Conservation (phyloP, 2,888 invertebrate genomes). For the Dione juno region DNA sequence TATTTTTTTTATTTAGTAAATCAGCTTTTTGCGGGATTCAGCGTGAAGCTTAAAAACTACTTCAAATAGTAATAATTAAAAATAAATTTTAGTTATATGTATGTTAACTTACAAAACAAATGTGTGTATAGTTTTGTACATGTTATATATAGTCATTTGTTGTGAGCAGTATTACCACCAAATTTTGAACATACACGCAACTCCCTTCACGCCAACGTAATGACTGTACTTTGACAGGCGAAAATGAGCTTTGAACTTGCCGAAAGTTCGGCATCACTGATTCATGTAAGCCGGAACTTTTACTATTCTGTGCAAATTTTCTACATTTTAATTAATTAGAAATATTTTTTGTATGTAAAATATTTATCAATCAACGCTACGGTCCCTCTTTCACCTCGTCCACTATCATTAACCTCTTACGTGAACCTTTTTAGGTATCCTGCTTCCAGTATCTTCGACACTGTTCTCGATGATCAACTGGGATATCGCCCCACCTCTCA, state of each 20-base stretch:
- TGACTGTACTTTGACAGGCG: conserved; percentile 45
- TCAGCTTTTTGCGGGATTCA: too few species aligned
- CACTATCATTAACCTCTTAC: too few species aligned
- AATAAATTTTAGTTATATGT: neutral
- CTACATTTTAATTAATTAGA: too few species aligned
- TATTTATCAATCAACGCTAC: too few species aligned
- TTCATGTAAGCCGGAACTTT: conserved; percentile 34
- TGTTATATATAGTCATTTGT: conserved; percentile 26
- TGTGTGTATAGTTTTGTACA: neutral
- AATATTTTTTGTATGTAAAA: neutral
- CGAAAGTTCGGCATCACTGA: conserved; percentile 35
- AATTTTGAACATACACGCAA: conserved; percentile 42
- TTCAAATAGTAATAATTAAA: too few species aligned
- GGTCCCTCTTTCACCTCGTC: too few species aligned
- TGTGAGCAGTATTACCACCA: conserved; percentile 31
- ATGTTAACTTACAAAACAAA: neutral
- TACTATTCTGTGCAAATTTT: neutral
- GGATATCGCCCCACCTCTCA: too few species aligned
- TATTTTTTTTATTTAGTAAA: too few species aligned
- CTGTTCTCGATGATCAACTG: too few species aligned
- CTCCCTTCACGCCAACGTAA: conserved; percentile 43
- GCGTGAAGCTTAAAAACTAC: too few species aligned
- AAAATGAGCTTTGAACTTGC: conserved; percentile 44
- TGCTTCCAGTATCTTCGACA: too few species aligned
- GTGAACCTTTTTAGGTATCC: too few species aligned